Conservation (phyloP, 2,113 vertebrate species). For the Corythornis vintsioides region DNA sequence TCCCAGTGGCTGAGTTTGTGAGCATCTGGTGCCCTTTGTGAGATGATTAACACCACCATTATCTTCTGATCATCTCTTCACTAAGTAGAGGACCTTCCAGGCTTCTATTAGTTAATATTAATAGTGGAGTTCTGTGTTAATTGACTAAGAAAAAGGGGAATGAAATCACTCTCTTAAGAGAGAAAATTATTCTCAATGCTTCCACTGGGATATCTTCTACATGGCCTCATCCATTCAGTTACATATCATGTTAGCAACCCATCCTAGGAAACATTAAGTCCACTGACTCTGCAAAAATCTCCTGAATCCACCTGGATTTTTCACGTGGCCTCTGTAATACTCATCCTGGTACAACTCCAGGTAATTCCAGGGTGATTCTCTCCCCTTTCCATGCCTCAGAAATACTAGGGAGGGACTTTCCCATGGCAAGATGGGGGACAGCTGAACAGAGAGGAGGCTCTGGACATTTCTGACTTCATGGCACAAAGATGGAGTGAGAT, state of each 20-base stretch:
- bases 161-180: not conserved
- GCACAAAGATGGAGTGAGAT: not conserved
- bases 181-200: not conserved
- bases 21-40: constrained; percentile 46
- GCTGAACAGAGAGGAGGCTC: not conserved
- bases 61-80: not conserved
- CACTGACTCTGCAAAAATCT: not conserved
- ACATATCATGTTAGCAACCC: not conserved
- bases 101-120: not conserved
- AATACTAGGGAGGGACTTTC: too few species aligned
- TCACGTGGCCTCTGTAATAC: not conserved
- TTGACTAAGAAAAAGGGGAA: constrained; percentile 40
- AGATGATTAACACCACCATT: not conserved
- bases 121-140: constrained; percentile 20
- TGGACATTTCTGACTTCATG: not conserved
- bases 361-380: not conserved
- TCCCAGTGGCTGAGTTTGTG: not conserved
- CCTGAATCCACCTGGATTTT: not conserved
- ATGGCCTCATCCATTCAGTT: not conserved
- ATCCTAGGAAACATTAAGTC: not conserved
- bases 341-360: not conserved
- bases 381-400: not conserved
- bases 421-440: not conserved
- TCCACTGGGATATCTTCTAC: not conserved
- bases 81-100: not conserved